Evolutionary conservation across 2,888 invertebrate genomes (phyloP).

Genomic region (Autographa pulchrina): DNA sequence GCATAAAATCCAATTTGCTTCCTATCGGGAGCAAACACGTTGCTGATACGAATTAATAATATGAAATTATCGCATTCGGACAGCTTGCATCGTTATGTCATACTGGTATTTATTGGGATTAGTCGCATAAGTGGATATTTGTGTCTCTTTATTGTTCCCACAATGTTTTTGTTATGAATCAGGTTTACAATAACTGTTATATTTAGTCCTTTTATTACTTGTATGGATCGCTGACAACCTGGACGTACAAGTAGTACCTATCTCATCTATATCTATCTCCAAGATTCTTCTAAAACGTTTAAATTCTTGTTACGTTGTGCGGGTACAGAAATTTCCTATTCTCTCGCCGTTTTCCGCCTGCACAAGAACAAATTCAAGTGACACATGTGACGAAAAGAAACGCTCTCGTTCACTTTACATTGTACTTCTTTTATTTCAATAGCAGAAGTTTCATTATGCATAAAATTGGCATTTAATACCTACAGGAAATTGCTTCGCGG

Average conservation of each 20-base stretch:
- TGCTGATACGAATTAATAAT: slow-evolving; percentile 80
- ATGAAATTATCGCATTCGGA: slow-evolving; percentile 80
- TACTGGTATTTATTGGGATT: slow-evolving; percentile 65
- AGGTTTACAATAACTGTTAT: neutral
- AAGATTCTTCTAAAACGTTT: slow-evolving; percentile 63
- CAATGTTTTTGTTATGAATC: slow-evolving; percentile 11
- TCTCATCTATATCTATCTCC: slow-evolving; percentile 27
- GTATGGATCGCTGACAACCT: no score
- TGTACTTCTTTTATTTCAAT: slow-evolving; percentile 61
- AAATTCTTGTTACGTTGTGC: slow-evolving; percentile 70
- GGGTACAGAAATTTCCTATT: slow-evolving; percentile 65
- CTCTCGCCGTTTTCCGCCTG: slow-evolving; percentile 64
- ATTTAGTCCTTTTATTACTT: no score
- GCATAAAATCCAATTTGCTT: slow-evolving; percentile 83
- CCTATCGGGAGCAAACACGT: slow-evolving; percentile 79
- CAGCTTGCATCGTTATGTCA: slow-evolving; percentile 65
- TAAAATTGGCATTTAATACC: slow-evolving; percentile 78
- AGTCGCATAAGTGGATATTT: slow-evolving; percentile 47
- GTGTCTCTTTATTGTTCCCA: slow-evolving; percentile 18
- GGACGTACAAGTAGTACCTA: no score
- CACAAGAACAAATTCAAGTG: slow-evolving; percentile 60
- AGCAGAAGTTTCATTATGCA: slow-evolving; percentile 74
- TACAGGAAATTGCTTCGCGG: slow-evolving; percentile 74
- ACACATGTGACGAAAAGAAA: slow-evolving; percentile 40
- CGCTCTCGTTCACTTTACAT: slow-evolving; percentile 42